phyloP scores from a whole-genome alignment of 1,140 invertebrate species.

The Drosophila navojoa region DNA sequence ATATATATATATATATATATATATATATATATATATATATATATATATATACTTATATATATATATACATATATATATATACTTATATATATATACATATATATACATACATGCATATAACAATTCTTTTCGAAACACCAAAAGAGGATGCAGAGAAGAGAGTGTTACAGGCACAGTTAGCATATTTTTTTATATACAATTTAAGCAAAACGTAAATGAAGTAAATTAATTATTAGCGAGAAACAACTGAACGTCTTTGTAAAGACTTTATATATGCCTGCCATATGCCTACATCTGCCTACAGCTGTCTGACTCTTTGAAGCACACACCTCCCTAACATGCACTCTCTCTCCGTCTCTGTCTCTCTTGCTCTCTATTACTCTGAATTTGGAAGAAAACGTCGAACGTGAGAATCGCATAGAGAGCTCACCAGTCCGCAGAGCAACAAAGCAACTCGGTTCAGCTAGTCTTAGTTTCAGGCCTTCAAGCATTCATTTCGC shows the following conservation, averaged over 20 bases:
- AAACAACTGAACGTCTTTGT: slow-evolving; percentile 77
- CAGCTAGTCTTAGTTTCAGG: too few species aligned
- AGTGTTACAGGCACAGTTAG: slow-evolving; percentile 72
- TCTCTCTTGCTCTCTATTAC: background rate
- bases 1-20: too few species aligned
- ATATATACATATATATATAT: too few species aligned
- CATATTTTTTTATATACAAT: slow-evolving; percentile 79
- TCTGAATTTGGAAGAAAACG: too few species aligned
- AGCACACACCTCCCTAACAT: slow-evolving; percentile 10
- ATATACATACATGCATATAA: too few species aligned
- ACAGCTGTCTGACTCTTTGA: slow-evolving; percentile 72
- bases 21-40: slow-evolving; percentile 4
- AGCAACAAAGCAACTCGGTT: too few species aligned
- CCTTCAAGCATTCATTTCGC: too few species aligned
- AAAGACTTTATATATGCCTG: slow-evolving; percentile 82
- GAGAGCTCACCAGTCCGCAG: too few species aligned
- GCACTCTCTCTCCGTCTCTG: background rate
- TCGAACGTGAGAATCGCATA: too few species aligned
- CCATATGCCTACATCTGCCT: slow-evolving; percentile 82
- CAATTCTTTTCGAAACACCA: slow-evolving; percentile 52
- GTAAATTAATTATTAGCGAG: slow-evolving; percentile 59
- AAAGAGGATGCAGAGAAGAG: slow-evolving; percentile 35
- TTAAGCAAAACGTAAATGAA: slow-evolving; percentile 62
- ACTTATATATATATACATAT: too few species aligned
- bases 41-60: slow-evolving; percentile 44